Evolutionary conservation across 2,797 vertebrate genomes (phyloP), one percentile per base, ranked within the genome.

Genomic region (Dermochelys coriacea): DNA sequence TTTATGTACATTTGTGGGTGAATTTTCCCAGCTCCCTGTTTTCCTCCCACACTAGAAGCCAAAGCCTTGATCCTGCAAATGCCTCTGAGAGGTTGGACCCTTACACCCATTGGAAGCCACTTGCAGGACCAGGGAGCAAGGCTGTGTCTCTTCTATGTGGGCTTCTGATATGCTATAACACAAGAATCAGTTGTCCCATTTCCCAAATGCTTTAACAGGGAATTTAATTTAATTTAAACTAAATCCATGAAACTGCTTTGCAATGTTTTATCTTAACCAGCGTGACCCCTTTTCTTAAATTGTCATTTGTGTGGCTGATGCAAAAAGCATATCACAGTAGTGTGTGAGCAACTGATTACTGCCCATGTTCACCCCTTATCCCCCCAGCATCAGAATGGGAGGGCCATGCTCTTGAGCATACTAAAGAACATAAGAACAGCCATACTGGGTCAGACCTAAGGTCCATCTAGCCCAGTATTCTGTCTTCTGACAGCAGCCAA

Each of bases 191-290:
- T 4, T 27, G 37, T 27, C 7, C 0, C 1, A 10, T 81, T 87
- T 87, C 84, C 21, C n/a, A 59, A 12, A 57, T 54, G 0, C 3
- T 6, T 18, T 4, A 19, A 88, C 1, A 25, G 87, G 71, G 50
- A 89, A 77, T 1, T 41, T 41, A 41, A 41, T 41, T 74, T 31
- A 31, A 74, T 68, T 77, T 82, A 18, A 86, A 87, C 19, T 77
- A 41, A 0, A 1, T 54, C 64, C 51, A n/a, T 1, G 0, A 87
- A 74, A 49, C 0, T 0, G 41, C 59, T 51, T 81, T 47, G 49
- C 21, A 47, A 4, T 1, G 29, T 29, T 89, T 82, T 57, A 41
- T 49, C 49, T 37, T 27, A 19, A 25, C 0, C 12, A 11, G 41
- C 12, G 75, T 5, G 7, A 19, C n/a, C 25, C 57, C 4, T 0